These are phyloP conservation scores for Frieseomelitta varia DNA, from an alignment of 1,140 invertebrate genomes.

Conservation along the genomic window DNA sequence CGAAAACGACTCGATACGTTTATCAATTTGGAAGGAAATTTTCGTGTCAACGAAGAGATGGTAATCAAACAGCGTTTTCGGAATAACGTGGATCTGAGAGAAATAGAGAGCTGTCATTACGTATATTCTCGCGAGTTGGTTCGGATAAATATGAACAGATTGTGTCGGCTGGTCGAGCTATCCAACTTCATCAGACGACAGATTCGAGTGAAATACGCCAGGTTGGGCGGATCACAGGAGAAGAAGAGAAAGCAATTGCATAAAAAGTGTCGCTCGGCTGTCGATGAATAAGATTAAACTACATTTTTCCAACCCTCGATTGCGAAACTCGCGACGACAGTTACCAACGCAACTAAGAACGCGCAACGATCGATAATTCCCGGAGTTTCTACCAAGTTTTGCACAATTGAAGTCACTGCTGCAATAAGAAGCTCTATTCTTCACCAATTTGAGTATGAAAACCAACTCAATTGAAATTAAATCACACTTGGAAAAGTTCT, in stretches of 20 bases:
- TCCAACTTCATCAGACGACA: neutral
- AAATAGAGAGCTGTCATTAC: slow-evolving; percentile 32
- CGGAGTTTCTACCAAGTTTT: neutral
- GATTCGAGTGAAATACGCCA: neutral
- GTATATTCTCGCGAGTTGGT: slow-evolving; percentile 51
- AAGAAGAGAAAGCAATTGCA: neutral
- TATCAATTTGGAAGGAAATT: neutral
- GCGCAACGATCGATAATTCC: neutral
- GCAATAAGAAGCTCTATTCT: neutral
- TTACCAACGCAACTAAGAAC: neutral
- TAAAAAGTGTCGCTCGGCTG: neutral
- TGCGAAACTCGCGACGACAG: neutral
- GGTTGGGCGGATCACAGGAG: too few relatives aligned
- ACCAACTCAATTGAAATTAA: neutral
- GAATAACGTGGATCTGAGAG: neutral
- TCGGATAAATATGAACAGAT: slow-evolving; percentile 49
- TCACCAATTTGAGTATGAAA: neutral
- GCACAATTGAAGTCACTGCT: neutral
- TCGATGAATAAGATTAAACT: neutral
- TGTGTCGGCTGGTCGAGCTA: slow-evolving; percentile 41
- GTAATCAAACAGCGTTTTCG: neutral
- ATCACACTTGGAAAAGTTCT: neutral
- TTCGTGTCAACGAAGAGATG: neutral
- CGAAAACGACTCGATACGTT: neutral
- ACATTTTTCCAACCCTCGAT: neutral